A percentile compares a stretch with the other conserved stretches of the same genome.
Conservation (phyloP, 2,888 invertebrate genomes). For the Nephrotoma appendiculata region DNA sequence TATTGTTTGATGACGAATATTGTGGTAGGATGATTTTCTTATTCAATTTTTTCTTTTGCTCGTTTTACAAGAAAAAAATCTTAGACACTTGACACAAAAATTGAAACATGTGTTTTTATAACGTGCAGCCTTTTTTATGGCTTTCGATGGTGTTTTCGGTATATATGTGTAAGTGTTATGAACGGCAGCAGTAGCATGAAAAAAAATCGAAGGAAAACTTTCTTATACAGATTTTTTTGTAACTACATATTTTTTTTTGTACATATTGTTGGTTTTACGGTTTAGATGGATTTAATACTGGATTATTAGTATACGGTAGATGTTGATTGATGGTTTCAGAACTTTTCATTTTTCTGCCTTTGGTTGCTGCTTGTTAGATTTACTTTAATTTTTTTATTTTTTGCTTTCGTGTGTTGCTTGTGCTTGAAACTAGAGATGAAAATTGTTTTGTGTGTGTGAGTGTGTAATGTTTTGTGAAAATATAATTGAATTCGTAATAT, state of each 20-base stretch:
- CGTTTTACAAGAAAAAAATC: not conserved
- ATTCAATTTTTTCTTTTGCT: not conserved
- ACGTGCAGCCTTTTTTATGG: not conserved
- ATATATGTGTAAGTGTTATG: not conserved
- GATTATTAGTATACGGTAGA: not conserved
- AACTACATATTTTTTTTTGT: not conserved
- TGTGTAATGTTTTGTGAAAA: not conserved
- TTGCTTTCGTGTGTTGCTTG: not conserved
- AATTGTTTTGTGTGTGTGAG: not conserved
- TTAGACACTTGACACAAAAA: constrained; percentile 5
- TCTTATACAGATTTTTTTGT: not conserved
- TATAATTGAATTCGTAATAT: not conserved
- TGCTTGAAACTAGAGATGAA: not conserved
- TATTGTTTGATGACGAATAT: not conserved
- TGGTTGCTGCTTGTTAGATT: not conserved
- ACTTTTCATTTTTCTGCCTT: not conserved
- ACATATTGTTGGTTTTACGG: not conserved
- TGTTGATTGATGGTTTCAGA: not conserved
- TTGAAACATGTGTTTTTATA: constrained; percentile 3
- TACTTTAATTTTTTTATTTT: not conserved
- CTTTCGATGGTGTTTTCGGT: not conserved
- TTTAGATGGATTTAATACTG: not conserved
- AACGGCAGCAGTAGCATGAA: not conserved
- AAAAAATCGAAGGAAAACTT: not conserved
- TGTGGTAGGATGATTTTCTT: not conserved